Percentiles rank a stretch among this genome's conserved stretches.
These are phyloP conservation scores for Colletes collaris DNA, from an alignment of 2,888 invertebrate genomes.

Conservation along the genomic window DNA sequence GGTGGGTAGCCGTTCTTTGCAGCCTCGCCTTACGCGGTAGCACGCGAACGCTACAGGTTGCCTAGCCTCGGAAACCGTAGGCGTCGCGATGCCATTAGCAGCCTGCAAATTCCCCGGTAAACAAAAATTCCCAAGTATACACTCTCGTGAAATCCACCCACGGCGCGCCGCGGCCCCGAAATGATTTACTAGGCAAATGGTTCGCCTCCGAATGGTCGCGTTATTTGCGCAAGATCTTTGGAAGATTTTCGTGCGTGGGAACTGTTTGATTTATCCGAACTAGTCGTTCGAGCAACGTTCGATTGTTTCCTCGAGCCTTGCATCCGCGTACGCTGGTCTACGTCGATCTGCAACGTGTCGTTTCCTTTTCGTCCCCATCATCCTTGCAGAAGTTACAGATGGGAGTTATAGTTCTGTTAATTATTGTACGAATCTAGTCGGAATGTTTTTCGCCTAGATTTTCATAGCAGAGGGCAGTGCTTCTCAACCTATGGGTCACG, in stretches of 20 bases:
- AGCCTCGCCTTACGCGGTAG: constrained; percentile 72
- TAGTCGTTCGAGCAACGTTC: constrained; percentile 14
- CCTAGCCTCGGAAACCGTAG: constrained; percentile 65
- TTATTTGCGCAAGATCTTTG: constrained; percentile 45
- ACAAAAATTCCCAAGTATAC: constrained; percentile 63
- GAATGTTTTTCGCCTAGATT: too few species aligned
- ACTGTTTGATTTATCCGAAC: constrained; percentile 37
- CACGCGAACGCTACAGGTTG: constrained; percentile 69
- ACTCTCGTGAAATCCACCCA: constrained; percentile 53
- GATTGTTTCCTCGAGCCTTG: constrained; percentile 40
- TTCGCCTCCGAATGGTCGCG: constrained; percentile 48
- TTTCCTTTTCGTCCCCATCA: neutral
- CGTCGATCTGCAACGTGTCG: neutral
- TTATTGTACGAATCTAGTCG: too few species aligned
- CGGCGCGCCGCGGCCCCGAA: constrained; percentile 30
- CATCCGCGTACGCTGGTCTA: too few species aligned
- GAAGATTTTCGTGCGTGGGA: constrained; percentile 46
- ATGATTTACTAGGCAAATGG: constrained; percentile 62
- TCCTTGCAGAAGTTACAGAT: too few species aligned
- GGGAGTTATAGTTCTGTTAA: too few species aligned
- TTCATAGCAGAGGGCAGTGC: too few species aligned
- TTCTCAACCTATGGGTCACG: too few species aligned
- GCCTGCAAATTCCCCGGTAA: constrained; percentile 62
- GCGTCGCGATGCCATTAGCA: constrained; percentile 71
- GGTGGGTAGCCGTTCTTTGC: constrained; percentile 65